Evolutionary conservation across 1,140 invertebrate genomes (phyloP), one percentile per base, ranked within the genome.

Genomic region (Saccostrea glomerata): DNA sequence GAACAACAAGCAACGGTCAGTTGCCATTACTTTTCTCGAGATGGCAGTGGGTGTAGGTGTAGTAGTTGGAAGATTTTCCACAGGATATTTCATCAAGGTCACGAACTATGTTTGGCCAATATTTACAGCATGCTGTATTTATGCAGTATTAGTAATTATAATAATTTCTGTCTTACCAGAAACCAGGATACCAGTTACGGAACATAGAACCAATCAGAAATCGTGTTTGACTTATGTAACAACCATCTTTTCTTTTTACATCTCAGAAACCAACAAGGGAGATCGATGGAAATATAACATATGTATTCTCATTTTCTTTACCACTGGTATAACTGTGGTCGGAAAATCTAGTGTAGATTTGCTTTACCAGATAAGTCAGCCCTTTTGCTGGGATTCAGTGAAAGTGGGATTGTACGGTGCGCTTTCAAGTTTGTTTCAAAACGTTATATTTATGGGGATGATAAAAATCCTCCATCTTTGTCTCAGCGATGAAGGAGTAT

Each of bases 361-460:
- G 17, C 60, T 90, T 1, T 90, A 88, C 77, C 66, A 86, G 25
- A 58, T 88, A 6, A 90, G 87, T 86, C 40, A 66, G 0, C 89
- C 89, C 40, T 88, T 88, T 83, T 90, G 89, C 56, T 90, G 89
- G 89, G 84, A 86, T 58, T 88, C 89, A 70, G 82, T 90, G 6
- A 83, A 88, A 84, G 82, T 90, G 60, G 89, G 86, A 55, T 86
- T 56, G 36, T 88, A 54, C n/a, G 63, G 84, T 7, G 58, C 58
- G 6, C 11, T 82, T 1, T 25, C 17, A 40, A 25, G 84, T 17
- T 11, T 88, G 7, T 40, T 40, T 12, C 66, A 54, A 7, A 85
- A 87, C 25, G 55, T 90, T 1, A 63, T 88, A 13, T 73, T 70
- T 15, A 47, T 88, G 17, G 15, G 20, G 12, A 56, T 63, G 15